Conservation (phyloP, 2,888 invertebrate genomes). For the Andrena marginata region DNA sequence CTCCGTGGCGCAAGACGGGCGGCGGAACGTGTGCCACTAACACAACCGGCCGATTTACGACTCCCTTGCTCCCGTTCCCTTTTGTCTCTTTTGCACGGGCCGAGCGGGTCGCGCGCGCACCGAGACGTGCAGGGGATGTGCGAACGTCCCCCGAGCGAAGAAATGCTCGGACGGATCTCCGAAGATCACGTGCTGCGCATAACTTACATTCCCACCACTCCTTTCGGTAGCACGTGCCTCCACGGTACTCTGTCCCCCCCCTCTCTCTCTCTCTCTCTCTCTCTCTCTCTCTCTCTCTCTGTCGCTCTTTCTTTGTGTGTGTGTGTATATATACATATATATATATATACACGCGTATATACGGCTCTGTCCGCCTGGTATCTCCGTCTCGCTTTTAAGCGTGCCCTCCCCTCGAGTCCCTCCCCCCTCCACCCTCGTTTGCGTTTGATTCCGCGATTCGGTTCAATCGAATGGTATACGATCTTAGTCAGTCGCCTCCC, state of each 20-base stretch:
- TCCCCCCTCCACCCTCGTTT: slow-evolving; percentile 44
- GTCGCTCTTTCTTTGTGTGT: too few relatives aligned
- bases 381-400: slow-evolving; percentile 62
- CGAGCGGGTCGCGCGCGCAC: slow-evolving; percentile 5
- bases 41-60: slow-evolving; percentile 43
- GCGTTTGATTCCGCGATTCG: slow-evolving; percentile 77
- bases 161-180: slow-evolving; percentile 77
- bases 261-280: slow-evolving; percentile 53
- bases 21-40: slow-evolving; percentile 12
- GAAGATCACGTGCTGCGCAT: slow-evolving; percentile 83
- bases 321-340: slow-evolving; percentile 37
- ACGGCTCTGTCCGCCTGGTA: slow-evolving; percentile 58
- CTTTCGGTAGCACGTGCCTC: slow-evolving; percentile 76
- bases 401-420: slow-evolving; percentile 47
- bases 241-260: slow-evolving; percentile 58
- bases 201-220: slow-evolving; percentile 82
- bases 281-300: slow-evolving; percentile 57
- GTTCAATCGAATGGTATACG: slow-evolving; percentile 75
- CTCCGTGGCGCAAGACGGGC: neutral
- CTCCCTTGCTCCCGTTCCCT: slow-evolving; percentile 61
- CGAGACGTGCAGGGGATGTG: slow-evolving; percentile 58
- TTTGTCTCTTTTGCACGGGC: slow-evolving; percentile 44
- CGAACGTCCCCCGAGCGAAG: slow-evolving; percentile 68
- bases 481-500: slow-evolving; percentile 78
- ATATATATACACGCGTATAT: slow-evolving; percentile 19